Conservation (phyloP, 1,140 invertebrate species). For the Archegozetes longisetosus region DNA sequence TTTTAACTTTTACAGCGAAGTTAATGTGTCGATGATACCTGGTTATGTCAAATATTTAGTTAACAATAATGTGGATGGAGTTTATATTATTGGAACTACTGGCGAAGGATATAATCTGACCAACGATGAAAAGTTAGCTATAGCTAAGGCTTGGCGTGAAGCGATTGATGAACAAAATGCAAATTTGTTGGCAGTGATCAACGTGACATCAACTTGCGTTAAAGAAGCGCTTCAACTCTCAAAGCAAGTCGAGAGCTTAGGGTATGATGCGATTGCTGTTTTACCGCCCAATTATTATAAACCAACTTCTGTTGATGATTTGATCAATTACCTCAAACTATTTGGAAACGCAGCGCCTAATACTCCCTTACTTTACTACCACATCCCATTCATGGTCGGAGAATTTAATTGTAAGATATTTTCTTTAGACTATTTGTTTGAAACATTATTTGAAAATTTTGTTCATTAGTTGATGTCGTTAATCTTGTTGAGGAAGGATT, state of each 20-base stretch:
- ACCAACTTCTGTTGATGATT: conserved; percentile 39
- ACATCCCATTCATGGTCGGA: conserved; percentile 50
- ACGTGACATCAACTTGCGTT: conserved; percentile 1
- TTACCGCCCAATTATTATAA: conserved; percentile 61
- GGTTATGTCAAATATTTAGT: conserved; percentile 2
- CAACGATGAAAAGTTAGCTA: conserved; percentile 46
- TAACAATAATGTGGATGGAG: not conserved
- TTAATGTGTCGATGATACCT: not conserved
- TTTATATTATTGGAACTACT: conserved; percentile 39
- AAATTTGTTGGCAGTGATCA: conserved; percentile 1
- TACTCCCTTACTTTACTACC: conserved; percentile 64
- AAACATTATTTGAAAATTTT: not conserved
- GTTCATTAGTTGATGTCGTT: conserved; percentile 48
- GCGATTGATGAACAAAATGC: conserved; percentile 21
- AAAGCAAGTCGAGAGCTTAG: conserved; percentile 46
- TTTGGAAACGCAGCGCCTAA: conserved; percentile 51
- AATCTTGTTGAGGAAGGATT: conserved; percentile 32
- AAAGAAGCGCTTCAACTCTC: conserved; percentile 31
- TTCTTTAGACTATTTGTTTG: not conserved
- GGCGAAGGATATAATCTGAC: conserved; percentile 56
- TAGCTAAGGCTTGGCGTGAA: conserved; percentile 48
- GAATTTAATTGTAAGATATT: conserved; percentile 41
- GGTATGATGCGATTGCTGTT: conserved; percentile 52
- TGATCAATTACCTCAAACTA: conserved; percentile 48
- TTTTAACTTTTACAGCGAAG: not conserved